A percentile compares a stretch with the other conserved stretches of the same genome.
These are phyloP conservation scores for Rhinoraja longicauda DNA, from an alignment of 2,797 vertebrate species.

Conservation along the genomic window DNA sequence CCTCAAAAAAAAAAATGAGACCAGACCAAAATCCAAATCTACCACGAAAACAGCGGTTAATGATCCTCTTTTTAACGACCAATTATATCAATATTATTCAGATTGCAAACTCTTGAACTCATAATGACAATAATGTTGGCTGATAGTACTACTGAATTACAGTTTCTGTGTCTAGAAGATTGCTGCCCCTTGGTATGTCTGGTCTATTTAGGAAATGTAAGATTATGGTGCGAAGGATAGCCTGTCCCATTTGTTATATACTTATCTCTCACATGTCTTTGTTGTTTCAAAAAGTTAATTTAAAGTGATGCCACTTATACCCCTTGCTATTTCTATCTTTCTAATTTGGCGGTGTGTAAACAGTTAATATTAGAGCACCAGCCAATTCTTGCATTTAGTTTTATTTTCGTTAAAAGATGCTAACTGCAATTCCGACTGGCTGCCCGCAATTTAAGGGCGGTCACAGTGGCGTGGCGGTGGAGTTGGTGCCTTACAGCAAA, in stretches of 20 bases:
- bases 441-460: too few relatives aligned
- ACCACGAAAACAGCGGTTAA: not conserved
- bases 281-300: not conserved
- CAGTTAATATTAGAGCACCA: not conserved
- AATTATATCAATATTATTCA: not conserved
- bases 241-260: not conserved
- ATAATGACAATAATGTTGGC: not conserved
- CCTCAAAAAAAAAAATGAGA: not conserved
- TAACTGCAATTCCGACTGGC: not conserved
- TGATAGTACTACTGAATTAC: not conserved
- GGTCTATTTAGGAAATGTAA: slow-evolving; percentile 9
- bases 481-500: too few relatives aligned
- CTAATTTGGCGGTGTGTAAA: not conserved
- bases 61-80: not conserved
- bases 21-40: not conserved
- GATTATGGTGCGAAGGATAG: not conserved
- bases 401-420: not conserved
- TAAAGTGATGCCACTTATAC: not conserved
- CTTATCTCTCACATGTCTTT: not conserved
- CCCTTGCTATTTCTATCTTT: not conserved
- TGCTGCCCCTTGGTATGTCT: not conserved
- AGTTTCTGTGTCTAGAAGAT: not conserved
- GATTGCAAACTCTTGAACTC: not conserved
- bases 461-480: too few relatives aligned
- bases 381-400: not conserved